Base-by-base conservation (phyloP, 2,888 invertebrate species). In the Pollenia amentaria region DNA sequence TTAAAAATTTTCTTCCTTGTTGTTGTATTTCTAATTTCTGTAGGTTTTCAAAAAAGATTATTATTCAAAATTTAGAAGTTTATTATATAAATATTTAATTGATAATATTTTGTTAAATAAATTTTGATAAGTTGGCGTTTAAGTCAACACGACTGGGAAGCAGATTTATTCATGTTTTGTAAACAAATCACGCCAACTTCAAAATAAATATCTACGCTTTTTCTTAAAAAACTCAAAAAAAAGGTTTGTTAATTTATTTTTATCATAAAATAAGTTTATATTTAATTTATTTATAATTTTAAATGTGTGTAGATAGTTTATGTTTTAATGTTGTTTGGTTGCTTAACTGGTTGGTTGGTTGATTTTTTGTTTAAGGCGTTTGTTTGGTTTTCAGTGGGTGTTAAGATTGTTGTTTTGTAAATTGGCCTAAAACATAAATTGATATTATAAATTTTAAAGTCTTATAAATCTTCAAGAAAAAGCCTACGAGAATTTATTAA, bases 171-270 rank as follows among this genome's bases (percentile, higher is more conserved):
- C 12, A 70, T 72, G 57, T 82, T 79, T 87, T 79, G 80, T 87
- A 77, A 87, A 87, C 80, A 84, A 84, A 80, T 84, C 87, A 87
- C 87, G 81, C 84, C 84, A 84, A 87, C 80, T 84, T 65, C 65
- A 40, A 38, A 72, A 82, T 57, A 83, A 75, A 83, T 67, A 67
- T 75, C 42, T 44, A 69, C 14, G 40, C 8, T 60, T 44, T 70
- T 75, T 69, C 62, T 55, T 9, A 62, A 14, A 18, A 42, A 80
- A 29, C 6, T 29, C 6, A 29, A 69, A 76, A 14, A 46, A 55
- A 38, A 60, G 57, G 18, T 48, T 69, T 76, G 14, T 77, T 73
- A 46, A 80, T 76, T 84, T 76, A 80, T 80, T 75, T 51, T 12
- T 44, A 57, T 46, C 67, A 78, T 18, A 69, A 60, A 46, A 51